These are phyloP conservation scores for Oncorhynchus keta DNA, from an alignment of 2,113 vertebrate species.

Conservation along the genomic window DNA sequence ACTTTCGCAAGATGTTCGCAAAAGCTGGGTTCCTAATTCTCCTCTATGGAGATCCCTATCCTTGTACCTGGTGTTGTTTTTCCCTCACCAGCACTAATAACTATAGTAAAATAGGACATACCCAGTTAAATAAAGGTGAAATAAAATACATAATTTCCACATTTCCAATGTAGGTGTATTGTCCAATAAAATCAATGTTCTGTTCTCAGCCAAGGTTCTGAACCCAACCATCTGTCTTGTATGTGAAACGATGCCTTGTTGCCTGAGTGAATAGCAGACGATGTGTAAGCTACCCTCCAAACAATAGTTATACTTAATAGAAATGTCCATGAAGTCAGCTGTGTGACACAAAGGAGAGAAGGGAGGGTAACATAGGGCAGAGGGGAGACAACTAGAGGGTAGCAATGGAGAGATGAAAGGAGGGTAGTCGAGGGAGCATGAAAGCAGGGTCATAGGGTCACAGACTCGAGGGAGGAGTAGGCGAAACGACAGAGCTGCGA, in stretches of 20 bases:
- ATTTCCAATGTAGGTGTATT: background rate
- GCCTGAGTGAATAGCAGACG: background rate
- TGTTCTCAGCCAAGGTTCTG: too few species aligned
- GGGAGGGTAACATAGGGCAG: background rate
- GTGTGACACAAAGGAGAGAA: slow-evolving; percentile 44
- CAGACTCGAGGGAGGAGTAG: background rate
- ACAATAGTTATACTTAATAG: background rate
- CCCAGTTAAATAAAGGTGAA: too few species aligned
- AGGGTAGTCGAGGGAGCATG: background rate
- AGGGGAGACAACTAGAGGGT: background rate
- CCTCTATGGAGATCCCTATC: background rate
- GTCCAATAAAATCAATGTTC: too few species aligned
- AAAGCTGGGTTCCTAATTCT: slow-evolving; percentile 21
- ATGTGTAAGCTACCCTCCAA: too few species aligned
- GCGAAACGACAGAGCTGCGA: background rate
- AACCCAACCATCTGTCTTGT: background rate
- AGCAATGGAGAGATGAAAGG: background rate
- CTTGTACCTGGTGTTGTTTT: background rate
- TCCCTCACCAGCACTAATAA: background rate
- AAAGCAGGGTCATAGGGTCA: slow-evolving; percentile 15
- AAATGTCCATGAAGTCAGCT: slow-evolving; percentile 36
- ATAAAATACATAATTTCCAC: background rate
- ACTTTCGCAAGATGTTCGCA: slow-evolving; percentile 31
- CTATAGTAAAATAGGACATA: background rate
- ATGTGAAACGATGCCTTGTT: background rate